phyloP scores from a whole-genome alignment of 2,113 vertebrate genomes.

The Lophochroa leadbeateri region DNA sequence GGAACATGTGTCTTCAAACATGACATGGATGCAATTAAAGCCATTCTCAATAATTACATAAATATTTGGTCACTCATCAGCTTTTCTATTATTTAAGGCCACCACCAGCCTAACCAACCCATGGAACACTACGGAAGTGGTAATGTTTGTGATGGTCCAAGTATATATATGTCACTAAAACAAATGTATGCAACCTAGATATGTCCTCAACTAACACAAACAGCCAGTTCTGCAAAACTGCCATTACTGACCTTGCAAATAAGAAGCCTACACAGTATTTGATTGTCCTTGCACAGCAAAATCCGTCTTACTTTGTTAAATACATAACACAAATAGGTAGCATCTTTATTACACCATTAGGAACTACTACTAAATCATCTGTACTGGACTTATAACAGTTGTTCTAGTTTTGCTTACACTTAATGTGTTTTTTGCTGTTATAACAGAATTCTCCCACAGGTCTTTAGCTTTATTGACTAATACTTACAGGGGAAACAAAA shows the following conservation, averaged over 20 bases:
- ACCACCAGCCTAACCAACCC: not conserved
- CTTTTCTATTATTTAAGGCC: not conserved
- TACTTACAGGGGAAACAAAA: not conserved
- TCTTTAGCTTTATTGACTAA: not conserved
- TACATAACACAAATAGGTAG: not conserved
- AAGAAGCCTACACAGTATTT: not conserved
- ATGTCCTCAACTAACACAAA: not conserved
- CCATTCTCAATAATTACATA: not conserved
- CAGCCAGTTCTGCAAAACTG: not conserved
- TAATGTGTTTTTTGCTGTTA: not conserved
- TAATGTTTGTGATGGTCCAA: not conserved
- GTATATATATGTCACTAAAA: not conserved
- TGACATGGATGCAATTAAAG: not conserved
- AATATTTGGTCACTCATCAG: not conserved
- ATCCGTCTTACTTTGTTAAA: not conserved
- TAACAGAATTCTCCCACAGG: not conserved
- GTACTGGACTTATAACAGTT: not conserved
- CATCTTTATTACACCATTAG: not conserved
- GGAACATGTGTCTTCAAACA: not conserved
- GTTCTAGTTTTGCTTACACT: accelerated
- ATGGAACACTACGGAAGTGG: not conserved
- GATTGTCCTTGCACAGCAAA: not conserved
- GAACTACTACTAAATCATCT: not conserved
- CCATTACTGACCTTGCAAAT: not conserved
- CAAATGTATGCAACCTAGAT: not conserved